These are phyloP conservation scores for Anoura caudifer DNA, from an alignment of 2,113 vertebrate species.

Conservation along the genomic window DNA sequence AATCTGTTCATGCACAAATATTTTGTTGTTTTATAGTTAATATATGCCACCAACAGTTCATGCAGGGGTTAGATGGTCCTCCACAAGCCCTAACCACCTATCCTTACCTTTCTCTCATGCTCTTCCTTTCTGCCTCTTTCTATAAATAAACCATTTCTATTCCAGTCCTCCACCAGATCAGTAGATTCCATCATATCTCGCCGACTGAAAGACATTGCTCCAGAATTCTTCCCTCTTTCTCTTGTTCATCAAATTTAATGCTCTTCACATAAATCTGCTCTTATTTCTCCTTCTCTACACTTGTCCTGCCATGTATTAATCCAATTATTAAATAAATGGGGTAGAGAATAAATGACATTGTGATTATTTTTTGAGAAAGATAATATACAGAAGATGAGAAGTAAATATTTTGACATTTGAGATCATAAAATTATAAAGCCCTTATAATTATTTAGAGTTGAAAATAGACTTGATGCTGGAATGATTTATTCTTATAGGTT, in stretches of 20 bases:
- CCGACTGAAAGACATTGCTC: not conserved
- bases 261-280: not conserved
- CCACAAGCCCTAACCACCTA: not conserved
- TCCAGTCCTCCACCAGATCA: not conserved
- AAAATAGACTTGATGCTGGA: not conserved
- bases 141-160: not conserved
- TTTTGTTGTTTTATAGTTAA: not conserved
- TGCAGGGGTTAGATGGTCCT: not conserved
- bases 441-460: not conserved
- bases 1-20: not conserved
- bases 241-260: not conserved
- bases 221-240: not conserved
- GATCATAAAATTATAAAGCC: not conserved
- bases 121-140: not conserved
- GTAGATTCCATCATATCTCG: not conserved
- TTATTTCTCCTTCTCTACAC: not conserved
- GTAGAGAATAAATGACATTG: not conserved
- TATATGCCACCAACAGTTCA: not conserved
- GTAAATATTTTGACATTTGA: not conserved
- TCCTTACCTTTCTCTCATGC: not conserved
- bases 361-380: not conserved
- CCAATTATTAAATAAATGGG: not conserved
- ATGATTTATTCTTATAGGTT: not conserved
- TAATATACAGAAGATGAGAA: not conserved
- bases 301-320: not conserved